phyloP scores from a whole-genome alignment of 2,888 invertebrate species.

The Noctua fimbriata region DNA sequence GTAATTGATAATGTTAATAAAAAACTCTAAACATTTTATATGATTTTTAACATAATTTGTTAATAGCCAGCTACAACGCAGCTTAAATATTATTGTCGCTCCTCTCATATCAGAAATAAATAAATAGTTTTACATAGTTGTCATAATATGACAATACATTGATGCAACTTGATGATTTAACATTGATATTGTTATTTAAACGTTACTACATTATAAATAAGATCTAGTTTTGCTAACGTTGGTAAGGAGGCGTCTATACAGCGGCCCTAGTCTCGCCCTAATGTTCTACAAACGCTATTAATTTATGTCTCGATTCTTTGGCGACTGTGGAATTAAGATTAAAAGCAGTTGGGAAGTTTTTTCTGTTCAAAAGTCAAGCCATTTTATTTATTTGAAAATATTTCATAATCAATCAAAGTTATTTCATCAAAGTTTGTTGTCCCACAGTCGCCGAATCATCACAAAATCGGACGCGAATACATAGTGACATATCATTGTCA shows the following conservation, averaged over 20 bases:
- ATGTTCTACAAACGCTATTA: slow-evolving; percentile 47
- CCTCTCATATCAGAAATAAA: slow-evolving; percentile 39
- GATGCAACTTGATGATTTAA: slow-evolving; percentile 38
- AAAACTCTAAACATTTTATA: slow-evolving; percentile 11
- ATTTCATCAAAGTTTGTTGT: background rate
- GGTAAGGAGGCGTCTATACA: slow-evolving; percentile 55
- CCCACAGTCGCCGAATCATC: slow-evolving; percentile 36
- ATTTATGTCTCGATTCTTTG: slow-evolving; percentile 20
- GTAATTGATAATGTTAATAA: slow-evolving; percentile 17
- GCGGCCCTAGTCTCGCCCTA: slow-evolving; percentile 46
- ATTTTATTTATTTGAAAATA: background rate
- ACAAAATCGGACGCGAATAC: slow-evolving; percentile 59
- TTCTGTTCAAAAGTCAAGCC: background rate
- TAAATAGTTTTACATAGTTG: slow-evolving; percentile 19
- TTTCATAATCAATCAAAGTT: background rate
- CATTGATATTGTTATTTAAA: slow-evolving; percentile 57
- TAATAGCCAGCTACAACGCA: slow-evolving; percentile 24
- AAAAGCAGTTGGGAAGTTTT: background rate
- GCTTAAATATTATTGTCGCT: slow-evolving; percentile 53
- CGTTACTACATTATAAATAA: slow-evolving; percentile 55
- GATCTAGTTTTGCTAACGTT: slow-evolving; percentile 59
- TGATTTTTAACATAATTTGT: slow-evolving; percentile 9
- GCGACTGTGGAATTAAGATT: slow-evolving; percentile 40
- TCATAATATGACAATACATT: slow-evolving; percentile 32
- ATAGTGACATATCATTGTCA: slow-evolving; percentile 52